Percentiles rank a stretch among this genome's conserved stretches.
phyloP scores from a whole-genome alignment of 2,888 invertebrate genomes.

The Oligia fasciuncula region DNA sequence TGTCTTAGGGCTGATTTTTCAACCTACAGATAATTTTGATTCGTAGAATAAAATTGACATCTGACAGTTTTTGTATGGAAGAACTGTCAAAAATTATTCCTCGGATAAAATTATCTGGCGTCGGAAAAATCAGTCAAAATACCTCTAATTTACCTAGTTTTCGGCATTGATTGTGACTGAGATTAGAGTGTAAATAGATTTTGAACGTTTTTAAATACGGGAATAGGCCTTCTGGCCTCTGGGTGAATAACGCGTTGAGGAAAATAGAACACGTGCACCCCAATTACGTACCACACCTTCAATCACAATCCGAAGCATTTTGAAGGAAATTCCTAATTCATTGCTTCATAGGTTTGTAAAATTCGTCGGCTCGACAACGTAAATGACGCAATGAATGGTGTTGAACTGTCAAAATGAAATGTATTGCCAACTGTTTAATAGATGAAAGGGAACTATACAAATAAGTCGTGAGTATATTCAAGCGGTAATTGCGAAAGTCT shows the following conservation, averaged over 20 bases:
- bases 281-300: neutral
- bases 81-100: too few species aligned
- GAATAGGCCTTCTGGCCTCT: neutral
- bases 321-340: too few species aligned
- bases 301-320: neutral
- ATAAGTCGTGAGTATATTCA: neutral
- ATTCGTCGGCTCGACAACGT: neutral
- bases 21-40: too few species aligned
- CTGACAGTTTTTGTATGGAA: too few species aligned
- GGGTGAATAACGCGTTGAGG: too few species aligned
- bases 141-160: too few species aligned
- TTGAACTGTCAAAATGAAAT: neutral
- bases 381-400: neutral
- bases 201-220: neutral
- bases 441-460: neutral
- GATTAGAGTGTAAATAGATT: neutral
- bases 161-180: too few species aligned
- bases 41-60: too few species aligned
- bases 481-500: constrained; percentile 25
- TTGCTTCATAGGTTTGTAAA: too few species aligned
- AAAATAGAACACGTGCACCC: neutral
- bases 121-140: neutral
- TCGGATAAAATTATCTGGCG: too few species aligned
- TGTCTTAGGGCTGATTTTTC: neutral
- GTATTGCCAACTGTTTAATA: neutral